These are phyloP conservation scores for Drosophila pseudotakahashii DNA, from an alignment of 2,888 invertebrate species.

Conservation along the genomic window DNA sequence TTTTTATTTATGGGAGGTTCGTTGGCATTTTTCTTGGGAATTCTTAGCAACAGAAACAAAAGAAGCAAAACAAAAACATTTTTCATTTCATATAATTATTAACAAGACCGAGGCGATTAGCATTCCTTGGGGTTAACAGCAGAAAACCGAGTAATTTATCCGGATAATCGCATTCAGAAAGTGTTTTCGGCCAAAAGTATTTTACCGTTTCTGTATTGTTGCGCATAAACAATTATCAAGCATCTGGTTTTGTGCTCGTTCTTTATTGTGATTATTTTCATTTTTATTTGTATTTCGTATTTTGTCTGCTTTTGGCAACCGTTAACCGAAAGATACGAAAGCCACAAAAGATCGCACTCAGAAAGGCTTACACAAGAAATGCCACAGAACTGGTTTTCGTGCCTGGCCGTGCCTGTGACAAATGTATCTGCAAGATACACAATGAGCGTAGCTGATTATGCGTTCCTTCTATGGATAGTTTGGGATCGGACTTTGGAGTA, in stretches of 20 bases:
- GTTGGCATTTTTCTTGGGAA: constrained; percentile 58
- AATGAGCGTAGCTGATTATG: constrained; percentile 31
- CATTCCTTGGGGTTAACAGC: constrained; percentile 45
- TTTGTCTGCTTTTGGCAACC: constrained; percentile 42
- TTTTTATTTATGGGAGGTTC: constrained; percentile 43
- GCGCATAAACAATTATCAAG: constrained; percentile 67
- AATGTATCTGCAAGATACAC: constrained; percentile 61
- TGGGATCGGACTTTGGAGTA: constrained; percentile 1
- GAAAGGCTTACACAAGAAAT: constrained; percentile 54
- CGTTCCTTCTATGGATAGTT: constrained; percentile 24
- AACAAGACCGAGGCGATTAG: constrained; percentile 50
- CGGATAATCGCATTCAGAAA: constrained; percentile 50
- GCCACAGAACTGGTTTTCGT: constrained; percentile 62
- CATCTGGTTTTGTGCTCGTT: constrained; percentile 55
- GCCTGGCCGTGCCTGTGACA: constrained; percentile 48
- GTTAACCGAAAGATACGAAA: constrained; percentile 49
- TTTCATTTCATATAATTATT: constrained; percentile 57
- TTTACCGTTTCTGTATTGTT: constrained; percentile 40
- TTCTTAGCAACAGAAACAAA: constrained; percentile 26
- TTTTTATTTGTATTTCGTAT: constrained; percentile 2
- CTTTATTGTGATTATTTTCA: constrained; percentile 38
- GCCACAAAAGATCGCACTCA: constrained; percentile 25
- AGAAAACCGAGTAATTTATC: constrained; percentile 21
- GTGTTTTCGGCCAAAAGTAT: constrained; percentile 18
- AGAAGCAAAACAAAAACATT: constrained; percentile 45